These are phyloP conservation scores for Himalopsyche kuldschensis DNA, from an alignment of 2,888 invertebrate species.

Conservation along the genomic window DNA sequence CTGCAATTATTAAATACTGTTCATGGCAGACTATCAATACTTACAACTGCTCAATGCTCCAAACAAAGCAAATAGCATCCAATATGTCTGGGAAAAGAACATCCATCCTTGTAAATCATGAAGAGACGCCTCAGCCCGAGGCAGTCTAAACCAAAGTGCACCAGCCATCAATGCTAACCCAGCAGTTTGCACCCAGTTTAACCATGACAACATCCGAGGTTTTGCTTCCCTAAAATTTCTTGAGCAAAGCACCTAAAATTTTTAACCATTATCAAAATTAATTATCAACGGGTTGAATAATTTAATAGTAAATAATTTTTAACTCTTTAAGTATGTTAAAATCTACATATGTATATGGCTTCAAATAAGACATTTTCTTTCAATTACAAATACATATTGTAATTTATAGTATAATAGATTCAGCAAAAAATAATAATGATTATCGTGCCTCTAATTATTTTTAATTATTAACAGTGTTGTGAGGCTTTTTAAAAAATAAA, in stretches of 20 bases:
- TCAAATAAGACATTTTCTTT: too few relatives aligned
- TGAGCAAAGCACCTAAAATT: slow-evolving; percentile 64
- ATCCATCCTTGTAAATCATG: slow-evolving; percentile 82
- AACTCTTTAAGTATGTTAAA: too few relatives aligned
- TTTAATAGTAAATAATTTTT: not conserved
- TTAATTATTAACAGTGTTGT: not conserved
- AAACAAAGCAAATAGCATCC: slow-evolving; percentile 80
- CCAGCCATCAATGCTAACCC: slow-evolving; percentile 73
- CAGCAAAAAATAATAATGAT: not conserved
- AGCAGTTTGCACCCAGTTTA: slow-evolving; percentile 77
- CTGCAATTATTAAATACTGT: too few relatives aligned
- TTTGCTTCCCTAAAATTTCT: slow-evolving; percentile 76
- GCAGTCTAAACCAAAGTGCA: slow-evolving; percentile 76
- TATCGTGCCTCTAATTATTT: not conserved
- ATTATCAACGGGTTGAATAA: too few relatives aligned
- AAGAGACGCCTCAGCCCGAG: slow-evolving; percentile 72
- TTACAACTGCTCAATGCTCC: slow-evolving; percentile 78
- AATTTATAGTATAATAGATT: too few relatives aligned
- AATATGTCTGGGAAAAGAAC: slow-evolving; percentile 81
- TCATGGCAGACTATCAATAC: slow-evolving; percentile 44
- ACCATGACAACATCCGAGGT: slow-evolving; percentile 73
- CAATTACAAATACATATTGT: too few relatives aligned
- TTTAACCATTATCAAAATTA: not conserved
- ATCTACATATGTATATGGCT: too few relatives aligned
- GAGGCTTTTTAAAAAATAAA: not conserved